Conservation (phyloP, 2,797 vertebrate genomes). For the Chaetophractus vellerosus region DNA sequence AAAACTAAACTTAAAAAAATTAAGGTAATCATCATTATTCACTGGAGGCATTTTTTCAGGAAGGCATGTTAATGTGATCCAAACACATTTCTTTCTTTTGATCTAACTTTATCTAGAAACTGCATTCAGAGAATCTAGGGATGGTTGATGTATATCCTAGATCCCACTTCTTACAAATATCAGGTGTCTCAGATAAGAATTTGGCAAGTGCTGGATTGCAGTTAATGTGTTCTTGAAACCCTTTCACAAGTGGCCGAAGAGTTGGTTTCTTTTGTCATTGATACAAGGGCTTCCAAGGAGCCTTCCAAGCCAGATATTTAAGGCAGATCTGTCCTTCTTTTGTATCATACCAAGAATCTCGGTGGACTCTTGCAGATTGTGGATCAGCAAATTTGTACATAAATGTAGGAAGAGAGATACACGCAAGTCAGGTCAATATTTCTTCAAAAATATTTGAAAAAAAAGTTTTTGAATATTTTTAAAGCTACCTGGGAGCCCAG, state of each 20-base stretch:
- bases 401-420: neutral
- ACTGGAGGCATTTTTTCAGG: neutral
- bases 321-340: neutral
- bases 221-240: neutral
- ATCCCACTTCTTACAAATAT: neutral
- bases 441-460: no score
- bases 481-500: neutral
- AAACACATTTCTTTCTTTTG: neutral
- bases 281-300: neutral
- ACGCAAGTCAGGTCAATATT: neutral
- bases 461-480: neutral
- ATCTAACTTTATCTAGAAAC: neutral
- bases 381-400: no score
- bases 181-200: neutral
- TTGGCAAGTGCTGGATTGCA: neutral
- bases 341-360: neutral
- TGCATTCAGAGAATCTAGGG: neutral
- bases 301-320: no score
- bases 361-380: neutral
- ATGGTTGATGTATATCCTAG: neutral
- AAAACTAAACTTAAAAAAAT: neutral
- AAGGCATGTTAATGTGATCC: neutral
- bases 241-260: neutral
- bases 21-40: neutral
- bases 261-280: neutral